A percentile compares a stretch with the other conserved stretches of the same genome.
These are phyloP conservation scores for Lepidocyrtoides sp. DNA, from an alignment of 2,888 invertebrate genomes.

Conservation along the genomic window DNA sequence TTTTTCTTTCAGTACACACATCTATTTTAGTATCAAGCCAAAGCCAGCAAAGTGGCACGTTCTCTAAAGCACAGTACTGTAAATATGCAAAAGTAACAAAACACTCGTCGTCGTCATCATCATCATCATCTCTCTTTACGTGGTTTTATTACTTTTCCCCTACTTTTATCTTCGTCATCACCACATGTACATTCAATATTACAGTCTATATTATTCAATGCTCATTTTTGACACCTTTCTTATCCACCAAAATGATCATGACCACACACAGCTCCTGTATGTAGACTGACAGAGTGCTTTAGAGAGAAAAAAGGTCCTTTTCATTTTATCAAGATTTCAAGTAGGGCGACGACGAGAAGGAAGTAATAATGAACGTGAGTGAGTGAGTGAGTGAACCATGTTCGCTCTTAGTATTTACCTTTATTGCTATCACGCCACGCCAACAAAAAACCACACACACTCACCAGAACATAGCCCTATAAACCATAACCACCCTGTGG, in stretches of 20 bases:
- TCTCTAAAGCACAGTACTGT: too few relatives aligned
- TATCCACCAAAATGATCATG: conserved; percentile 16
- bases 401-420: conserved; percentile 58
- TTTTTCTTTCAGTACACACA: too few relatives aligned
- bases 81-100: conserved; percentile 18
- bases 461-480: background rate
- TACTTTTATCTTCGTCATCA: background rate
- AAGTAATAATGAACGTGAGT: conserved; percentile 39
- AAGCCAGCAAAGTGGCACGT: too few relatives aligned
- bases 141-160: conserved; percentile 41
- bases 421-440: conserved; percentile 60
- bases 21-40: conserved; percentile 4
- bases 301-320: background rate
- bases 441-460: background rate
- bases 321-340: conserved; percentile 15
- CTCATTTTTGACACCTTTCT: conserved; percentile 52
- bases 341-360: background rate
- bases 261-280: background rate
- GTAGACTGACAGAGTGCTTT: background rate
- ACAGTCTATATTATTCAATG: too few relatives aligned
- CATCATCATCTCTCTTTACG: background rate
- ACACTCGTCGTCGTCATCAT: background rate
- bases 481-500: conserved; percentile 41
- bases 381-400: background rate
- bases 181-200: background rate